A percentile compares a stretch with the other conserved stretches of the same genome.
Evolutionary conservation across 2,888 invertebrate species (phyloP).

Genomic region (Schrankia costaestrigalis): DNA sequence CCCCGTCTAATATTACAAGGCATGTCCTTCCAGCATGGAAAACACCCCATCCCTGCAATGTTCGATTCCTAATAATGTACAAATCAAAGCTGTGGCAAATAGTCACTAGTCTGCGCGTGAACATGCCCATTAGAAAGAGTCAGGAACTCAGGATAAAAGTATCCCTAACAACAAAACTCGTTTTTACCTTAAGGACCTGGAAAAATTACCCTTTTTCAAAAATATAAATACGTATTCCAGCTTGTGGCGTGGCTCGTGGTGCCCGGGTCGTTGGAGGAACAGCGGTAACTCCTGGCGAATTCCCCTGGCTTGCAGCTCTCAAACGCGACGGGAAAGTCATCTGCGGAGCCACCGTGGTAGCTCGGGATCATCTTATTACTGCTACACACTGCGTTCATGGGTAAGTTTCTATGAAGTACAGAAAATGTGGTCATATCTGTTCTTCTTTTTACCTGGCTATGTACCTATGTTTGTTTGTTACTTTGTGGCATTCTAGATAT

Average conservation of each 20-base stretch:
- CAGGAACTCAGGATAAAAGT: not conserved
- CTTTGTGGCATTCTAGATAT: too few relatives aligned
- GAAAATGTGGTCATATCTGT: too few relatives aligned
- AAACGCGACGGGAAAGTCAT: slow-evolving; percentile 83
- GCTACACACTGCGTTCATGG: slow-evolving; percentile 88
- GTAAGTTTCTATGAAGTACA: too few relatives aligned
- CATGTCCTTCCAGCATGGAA: too few relatives aligned
- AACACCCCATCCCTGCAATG: too few relatives aligned
- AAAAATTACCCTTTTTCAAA: not conserved
- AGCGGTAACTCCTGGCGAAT: slow-evolving; percentile 83
- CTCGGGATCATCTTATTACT: slow-evolving; percentile 85
- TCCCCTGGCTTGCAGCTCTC: slow-evolving; percentile 88
- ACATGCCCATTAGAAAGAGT: too few relatives aligned
- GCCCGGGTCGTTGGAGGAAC: slow-evolving; percentile 87
- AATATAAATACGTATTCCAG: slow-evolving; percentile 54
- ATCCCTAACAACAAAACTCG: not conserved
- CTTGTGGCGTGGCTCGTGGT: slow-evolving; percentile 73
- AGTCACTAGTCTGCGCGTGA: too few relatives aligned
- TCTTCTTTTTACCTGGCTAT: too few relatives aligned
- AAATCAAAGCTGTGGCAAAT: too few relatives aligned
- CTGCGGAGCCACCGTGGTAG: slow-evolving; percentile 87
- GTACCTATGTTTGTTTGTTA: too few relatives aligned
- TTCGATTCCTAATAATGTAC: too few relatives aligned
- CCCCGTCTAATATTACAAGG: too few relatives aligned
- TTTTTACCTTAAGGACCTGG: not conserved